phyloP scores from a whole-genome alignment of 2,797 vertebrate species.

The Myripristis jacobus region DNA sequence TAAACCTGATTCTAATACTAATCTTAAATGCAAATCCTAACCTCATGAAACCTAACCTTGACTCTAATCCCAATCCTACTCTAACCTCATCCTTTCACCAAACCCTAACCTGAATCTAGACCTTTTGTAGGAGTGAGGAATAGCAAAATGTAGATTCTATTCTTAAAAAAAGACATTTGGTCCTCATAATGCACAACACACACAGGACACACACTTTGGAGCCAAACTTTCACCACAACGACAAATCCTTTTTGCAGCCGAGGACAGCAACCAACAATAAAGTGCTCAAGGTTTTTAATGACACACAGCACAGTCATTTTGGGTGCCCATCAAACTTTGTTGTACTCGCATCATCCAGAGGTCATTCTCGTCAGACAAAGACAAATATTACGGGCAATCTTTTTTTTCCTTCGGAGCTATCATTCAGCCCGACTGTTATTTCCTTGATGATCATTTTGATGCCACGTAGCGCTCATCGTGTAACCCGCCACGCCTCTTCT shows the following conservation, averaged over 20 bases:
- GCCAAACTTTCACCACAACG: no score
- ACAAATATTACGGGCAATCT: conserved; percentile 1
- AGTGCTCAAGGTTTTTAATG: background rate
- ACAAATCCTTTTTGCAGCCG: background rate
- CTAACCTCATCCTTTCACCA: no score
- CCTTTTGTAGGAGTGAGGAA: background rate
- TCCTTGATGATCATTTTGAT: conserved; percentile 11
- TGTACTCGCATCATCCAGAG: background rate
- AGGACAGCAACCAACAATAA: background rate
- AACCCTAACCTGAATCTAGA: background rate
- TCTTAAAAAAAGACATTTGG: no score
- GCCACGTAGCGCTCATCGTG: background rate
- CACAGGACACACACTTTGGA: conserved; percentile 57
- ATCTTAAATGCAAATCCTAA: background rate
- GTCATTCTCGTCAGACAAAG: conserved; percentile 25
- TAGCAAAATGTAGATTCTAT: no score
- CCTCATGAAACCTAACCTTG: no score
- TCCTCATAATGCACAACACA: no score
- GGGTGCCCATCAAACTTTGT: conserved; percentile 9
- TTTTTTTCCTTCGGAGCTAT: conserved; percentile 11
- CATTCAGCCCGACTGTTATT: conserved; percentile 17
- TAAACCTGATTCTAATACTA: no score
- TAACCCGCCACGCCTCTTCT: background rate
- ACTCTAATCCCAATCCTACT: no score
- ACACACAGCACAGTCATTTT: background rate